These are phyloP conservation scores for Ethmia dodecea DNA, from an alignment of 2,888 invertebrate genomes.

Conservation along the genomic window DNA sequence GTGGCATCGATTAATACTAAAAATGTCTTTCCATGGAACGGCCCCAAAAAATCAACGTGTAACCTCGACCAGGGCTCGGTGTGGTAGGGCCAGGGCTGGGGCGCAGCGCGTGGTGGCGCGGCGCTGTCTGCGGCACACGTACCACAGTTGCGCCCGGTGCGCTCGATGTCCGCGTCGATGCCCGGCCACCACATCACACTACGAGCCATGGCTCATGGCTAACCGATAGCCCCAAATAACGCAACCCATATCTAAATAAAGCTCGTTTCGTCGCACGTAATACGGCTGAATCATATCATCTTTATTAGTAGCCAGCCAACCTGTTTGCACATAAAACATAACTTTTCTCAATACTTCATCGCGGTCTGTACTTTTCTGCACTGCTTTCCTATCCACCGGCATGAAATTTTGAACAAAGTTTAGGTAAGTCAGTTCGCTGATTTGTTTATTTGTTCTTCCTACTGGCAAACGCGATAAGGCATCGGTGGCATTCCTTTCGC, in stretches of 20 bases:
- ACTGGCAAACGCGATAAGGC: constrained; percentile 7
- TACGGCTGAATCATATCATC: constrained; percentile 2
- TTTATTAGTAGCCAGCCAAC: neutral
- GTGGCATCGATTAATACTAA: constrained; percentile 15
- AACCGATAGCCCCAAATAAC: constrained; percentile 18
- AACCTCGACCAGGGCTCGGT: too few species aligned
- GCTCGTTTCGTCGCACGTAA: constrained; percentile 8
- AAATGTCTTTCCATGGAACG: too few species aligned
- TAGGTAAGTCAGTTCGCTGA: constrained; percentile 4
- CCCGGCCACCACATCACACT: too few species aligned
- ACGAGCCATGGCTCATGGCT: constrained; percentile 20
- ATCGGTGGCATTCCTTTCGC: constrained; percentile 2
- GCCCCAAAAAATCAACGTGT: too few species aligned
- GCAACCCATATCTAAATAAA: constrained; percentile 13
- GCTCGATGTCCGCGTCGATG: too few species aligned
- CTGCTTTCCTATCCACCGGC: neutral
- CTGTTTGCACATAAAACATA: neutral
- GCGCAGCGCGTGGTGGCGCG: constrained; percentile 14
- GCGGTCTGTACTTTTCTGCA: neutral
- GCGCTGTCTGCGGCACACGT: constrained; percentile 10
- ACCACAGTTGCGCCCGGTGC: constrained; percentile 6
- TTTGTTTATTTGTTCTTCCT: neutral
- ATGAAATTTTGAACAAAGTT: constrained; percentile 9
- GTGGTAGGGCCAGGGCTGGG: constrained; percentile 18
- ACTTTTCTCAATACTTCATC: constrained; percentile 1